Base-by-base conservation (phyloP, 30 jellyfish, hydroid and myxozoan genomes). In the Aurelia coerulea region DNA sequence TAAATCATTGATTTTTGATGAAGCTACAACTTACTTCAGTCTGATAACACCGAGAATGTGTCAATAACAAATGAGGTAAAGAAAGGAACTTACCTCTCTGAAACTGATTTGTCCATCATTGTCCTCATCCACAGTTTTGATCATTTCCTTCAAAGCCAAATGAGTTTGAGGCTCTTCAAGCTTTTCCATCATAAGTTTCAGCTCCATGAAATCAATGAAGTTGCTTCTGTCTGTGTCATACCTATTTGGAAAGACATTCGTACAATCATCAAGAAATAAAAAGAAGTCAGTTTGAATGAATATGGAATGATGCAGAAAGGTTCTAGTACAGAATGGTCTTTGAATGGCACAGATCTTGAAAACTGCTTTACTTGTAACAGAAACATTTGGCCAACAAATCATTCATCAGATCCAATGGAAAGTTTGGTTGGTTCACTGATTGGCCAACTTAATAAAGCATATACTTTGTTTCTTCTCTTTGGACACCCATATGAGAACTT, bases 91-190 rank as follows among this genome's bases (percentile, higher is more conserved):
- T 41, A 93, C 98, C 91, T 93, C 98, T 87, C 98, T 67, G 66
- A 93, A 93, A 78, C 98, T 93, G 17, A 93, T 93, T 82, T 93
- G 96, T 9, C 93, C 96, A 70, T 93, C 98, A 72, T 81, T 80
- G 63, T 93, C 98, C 65, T 93, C 98, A 78, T 93, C 98, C 14
- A 93, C 98, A 51, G 90, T 90, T 88, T 93, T 93, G 35, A 93
- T 93, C 98, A 93, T 93, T 50, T 95, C 96, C 62, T 93, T 93
- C 84, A 93, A 88, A 14, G 92, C 97, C 49, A 93, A 77, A 66
- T 80, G 93, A 46, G 98, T 93, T 65, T 93, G 98, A 10, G 98
- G 98, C 63, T 96, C 98, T 53, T 84, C 97, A 9, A 93, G 89
- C 42, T 93, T 93, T 74, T 93, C 98, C 98, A 93, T 93, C 98